These are phyloP conservation scores for Hyles lineata DNA, from an alignment of 2,888 invertebrate genomes.

Conservation along the genomic window DNA sequence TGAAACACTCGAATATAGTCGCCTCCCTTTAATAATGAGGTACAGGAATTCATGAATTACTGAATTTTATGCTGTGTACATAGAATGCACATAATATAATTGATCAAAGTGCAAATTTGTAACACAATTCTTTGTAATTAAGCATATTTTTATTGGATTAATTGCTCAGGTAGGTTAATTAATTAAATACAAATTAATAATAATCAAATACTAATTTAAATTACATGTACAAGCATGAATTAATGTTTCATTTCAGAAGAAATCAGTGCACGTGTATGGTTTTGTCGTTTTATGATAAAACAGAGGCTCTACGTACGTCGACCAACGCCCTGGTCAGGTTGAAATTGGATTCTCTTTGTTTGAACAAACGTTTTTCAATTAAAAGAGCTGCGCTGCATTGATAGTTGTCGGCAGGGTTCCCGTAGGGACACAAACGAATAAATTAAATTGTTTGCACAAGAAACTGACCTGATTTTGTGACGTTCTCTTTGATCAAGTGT, in stretches of 20 bases:
- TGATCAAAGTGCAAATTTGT: not conserved
- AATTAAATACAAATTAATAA: too few species aligned
- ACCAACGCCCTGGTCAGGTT: slow-evolving; percentile 47
- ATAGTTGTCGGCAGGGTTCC: slow-evolving; percentile 45
- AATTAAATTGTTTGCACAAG: slow-evolving; percentile 44
- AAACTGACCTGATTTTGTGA: slow-evolving; percentile 11
- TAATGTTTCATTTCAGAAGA: slow-evolving; percentile 9
- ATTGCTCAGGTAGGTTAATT: too few species aligned
- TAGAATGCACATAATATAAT: not conserved
- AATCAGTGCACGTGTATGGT: slow-evolving; percentile 15
- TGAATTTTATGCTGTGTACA: not conserved
- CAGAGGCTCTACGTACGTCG: slow-evolving; percentile 11
- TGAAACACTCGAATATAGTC: too few species aligned
- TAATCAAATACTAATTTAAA: not conserved
- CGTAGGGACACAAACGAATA: slow-evolving; percentile 51
- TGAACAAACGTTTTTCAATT: slow-evolving; percentile 69
- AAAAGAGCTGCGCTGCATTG: slow-evolving; percentile 55
- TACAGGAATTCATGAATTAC: too few species aligned
- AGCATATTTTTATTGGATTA: too few species aligned
- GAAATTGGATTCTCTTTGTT: slow-evolving; percentile 68
- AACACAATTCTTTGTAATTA: too few species aligned
- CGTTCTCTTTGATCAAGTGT: not conserved
- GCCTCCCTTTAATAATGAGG: too few species aligned
- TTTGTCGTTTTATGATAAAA: slow-evolving; percentile 25
- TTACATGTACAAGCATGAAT: not conserved